Conservation (phyloP, 2,888 invertebrate genomes). For the Pyrocoelia pectoralis region DNA sequence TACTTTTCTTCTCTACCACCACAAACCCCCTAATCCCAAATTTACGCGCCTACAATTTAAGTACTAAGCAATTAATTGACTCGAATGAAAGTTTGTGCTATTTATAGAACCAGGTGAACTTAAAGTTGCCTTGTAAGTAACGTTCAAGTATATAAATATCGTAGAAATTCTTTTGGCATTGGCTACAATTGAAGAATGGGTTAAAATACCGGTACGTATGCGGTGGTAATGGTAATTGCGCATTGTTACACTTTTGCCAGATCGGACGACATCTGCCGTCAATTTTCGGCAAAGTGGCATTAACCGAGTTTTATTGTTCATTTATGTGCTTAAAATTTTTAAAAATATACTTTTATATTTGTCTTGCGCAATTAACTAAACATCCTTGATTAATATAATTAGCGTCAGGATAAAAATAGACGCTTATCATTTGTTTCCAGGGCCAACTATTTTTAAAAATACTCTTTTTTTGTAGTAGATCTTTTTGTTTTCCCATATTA, state of each 20-base stretch:
- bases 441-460: conserved; percentile 9
- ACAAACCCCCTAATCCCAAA: background rate
- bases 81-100: background rate
- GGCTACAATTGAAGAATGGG: background rate
- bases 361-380: conserved; percentile 2
- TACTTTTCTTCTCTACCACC: background rate
- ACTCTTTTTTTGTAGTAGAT: background rate
- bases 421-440: conserved; percentile 8
- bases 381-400: conserved; percentile 5
- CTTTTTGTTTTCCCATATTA: background rate
- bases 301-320: background rate
- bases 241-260: background rate
- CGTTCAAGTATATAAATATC: background rate
- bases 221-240: background rate
- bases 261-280: background rate
- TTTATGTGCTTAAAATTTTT: background rate
- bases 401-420: background rate
- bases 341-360: background rate
- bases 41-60: no score
- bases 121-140: background rate
- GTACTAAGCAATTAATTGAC: no score
- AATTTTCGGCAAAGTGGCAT: background rate
- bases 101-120: conserved; percentile 26
- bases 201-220: background rate
- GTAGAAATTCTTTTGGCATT: conserved; percentile 12